These are phyloP conservation scores for Helostoma temminkii DNA, from an alignment of 2,797 vertebrate genomes.

Conservation along the genomic window DNA sequence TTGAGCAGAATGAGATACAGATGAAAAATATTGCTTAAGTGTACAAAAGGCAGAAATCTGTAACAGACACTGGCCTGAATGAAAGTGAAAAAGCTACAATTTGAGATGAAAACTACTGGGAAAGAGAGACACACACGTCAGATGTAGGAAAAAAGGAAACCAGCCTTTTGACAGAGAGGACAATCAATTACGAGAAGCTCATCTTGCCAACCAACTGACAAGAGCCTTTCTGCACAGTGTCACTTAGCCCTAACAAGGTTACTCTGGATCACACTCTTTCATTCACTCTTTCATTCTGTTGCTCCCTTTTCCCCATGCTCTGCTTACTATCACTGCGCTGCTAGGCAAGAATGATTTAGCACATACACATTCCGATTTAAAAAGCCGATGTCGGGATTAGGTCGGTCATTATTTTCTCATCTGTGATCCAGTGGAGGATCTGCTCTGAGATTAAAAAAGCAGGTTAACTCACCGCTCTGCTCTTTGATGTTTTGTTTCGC, in stretches of 20 bases:
- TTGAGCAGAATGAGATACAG: constrained; percentile 20
- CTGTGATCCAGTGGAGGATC: constrained; percentile 68
- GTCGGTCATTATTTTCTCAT: constrained; percentile 85
- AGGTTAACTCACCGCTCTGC: constrained; percentile 71
- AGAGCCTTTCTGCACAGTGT: constrained; percentile 85
- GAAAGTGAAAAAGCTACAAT: constrained; percentile 27
- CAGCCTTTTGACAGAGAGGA: constrained; percentile 70
- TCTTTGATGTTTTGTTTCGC: constrained; percentile 74
- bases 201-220: constrained; percentile 85
- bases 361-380: constrained; percentile 82
- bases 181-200: constrained; percentile 77
- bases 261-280: constrained; percentile 80
- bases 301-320: constrained; percentile 70
- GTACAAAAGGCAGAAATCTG: constrained; percentile 28
- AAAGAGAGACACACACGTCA: constrained; percentile 54
- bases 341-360: constrained; percentile 82
- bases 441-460: constrained; percentile 78
- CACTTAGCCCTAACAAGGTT: constrained; percentile 87
- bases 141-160: constrained; percentile 67
- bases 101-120: constrained; percentile 45
- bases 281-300: constrained; percentile 73
- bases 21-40: constrained; percentile 35
- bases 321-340: constrained; percentile 82
- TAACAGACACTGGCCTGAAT: constrained; percentile 29
- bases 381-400: constrained; percentile 85